Evolutionary conservation across 2,797 vertebrate species (phyloP), one percentile per base, ranked within the genome.

Genomic region (Sternotherus odoratus): DNA sequence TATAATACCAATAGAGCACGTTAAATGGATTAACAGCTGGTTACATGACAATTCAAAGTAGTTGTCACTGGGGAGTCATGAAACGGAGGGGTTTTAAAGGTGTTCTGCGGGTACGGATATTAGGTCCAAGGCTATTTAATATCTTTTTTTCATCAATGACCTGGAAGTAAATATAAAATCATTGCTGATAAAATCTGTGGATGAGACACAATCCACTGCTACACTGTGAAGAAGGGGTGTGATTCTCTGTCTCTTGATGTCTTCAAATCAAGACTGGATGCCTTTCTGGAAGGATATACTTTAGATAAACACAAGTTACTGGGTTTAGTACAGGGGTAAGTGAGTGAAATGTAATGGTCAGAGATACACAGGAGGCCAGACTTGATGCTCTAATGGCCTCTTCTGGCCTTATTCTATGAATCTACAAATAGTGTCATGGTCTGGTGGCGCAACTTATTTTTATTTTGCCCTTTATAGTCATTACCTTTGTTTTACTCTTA

Each of bases 341-440:
- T 63, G 60, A 13, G 60, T 63, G 60, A 33, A 33, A 63, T 33
- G 33, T n/a, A 63, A 63, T 63, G 60, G 30, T 15, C 30, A 33
- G 57, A 3, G 16, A 33, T 63, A 16, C 13, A 13, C 60, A 63
- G 60, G 30, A 63, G 15, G 33, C n/a, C 30, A 4, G 33, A n/a
- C 33, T n/a, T 8, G 16, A 17, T 63, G 16, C 33, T 63, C 30
- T n/a, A 63, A 63, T n/a, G 13, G 60, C 33, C 60, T 7, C 33
- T 63, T 63, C 60, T 63, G 60, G 33, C 33, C 60, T 63, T 63
- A 63, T n/a, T n/a, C 33, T 17, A 36, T 2, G 16, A 33, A 39
- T 63, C 60, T 23, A 36, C 2, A 10, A 33, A 39, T 19, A 39
- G 8, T 54, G 0, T 0, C 17, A 17, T 8, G 46, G 63, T 46